These are phyloP conservation scores for Cancer borealis DNA, from an alignment of 2,888 invertebrate genomes.

Conservation along the genomic window DNA sequence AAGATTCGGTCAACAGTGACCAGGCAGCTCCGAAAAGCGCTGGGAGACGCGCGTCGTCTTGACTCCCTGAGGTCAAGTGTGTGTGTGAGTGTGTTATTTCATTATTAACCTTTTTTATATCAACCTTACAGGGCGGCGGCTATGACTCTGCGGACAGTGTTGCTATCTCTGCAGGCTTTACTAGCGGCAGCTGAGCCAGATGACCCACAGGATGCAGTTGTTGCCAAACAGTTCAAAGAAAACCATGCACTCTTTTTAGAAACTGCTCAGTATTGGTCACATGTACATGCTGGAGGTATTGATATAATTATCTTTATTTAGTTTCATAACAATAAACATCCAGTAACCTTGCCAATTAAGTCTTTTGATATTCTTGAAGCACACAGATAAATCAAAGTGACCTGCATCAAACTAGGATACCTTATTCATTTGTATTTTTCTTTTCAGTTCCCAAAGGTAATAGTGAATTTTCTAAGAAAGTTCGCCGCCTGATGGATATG, in stretches of 20 bases:
- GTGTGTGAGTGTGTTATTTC: neutral
- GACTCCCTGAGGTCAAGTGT: neutral
- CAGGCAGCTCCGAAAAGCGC: no score
- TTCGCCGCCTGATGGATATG: slow-evolving; percentile 94
- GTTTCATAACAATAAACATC: neutral
- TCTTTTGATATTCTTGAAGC: neutral
- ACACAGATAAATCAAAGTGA: neutral
- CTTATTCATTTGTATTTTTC: slow-evolving; percentile 47
- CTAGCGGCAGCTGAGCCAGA: slow-evolving; percentile 93
- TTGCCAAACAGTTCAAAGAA: slow-evolving; percentile 97
- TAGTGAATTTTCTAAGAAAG: slow-evolving; percentile 91
- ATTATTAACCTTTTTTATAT: neutral
- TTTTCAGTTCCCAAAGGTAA: slow-evolving; percentile 86
- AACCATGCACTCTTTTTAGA: slow-evolving; percentile 90
- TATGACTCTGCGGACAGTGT: slow-evolving; percentile 96
- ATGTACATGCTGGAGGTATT: slow-evolving; percentile 92
- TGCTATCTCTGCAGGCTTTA: slow-evolving; percentile 92
- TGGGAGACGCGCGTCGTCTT: no score
- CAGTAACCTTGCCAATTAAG: neutral
- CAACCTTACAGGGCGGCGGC: slow-evolving; percentile 90
- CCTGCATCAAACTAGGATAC: neutral
- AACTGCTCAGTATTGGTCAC: slow-evolving; percentile 98
- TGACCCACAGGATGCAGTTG: slow-evolving; percentile 96
- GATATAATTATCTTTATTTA: neutral
- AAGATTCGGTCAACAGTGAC: no score